Percentiles rank a stretch among this genome's conserved stretches.
phyloP scores from a whole-genome alignment of 2,113 vertebrate genomes.

The Saguinus midas region DNA sequence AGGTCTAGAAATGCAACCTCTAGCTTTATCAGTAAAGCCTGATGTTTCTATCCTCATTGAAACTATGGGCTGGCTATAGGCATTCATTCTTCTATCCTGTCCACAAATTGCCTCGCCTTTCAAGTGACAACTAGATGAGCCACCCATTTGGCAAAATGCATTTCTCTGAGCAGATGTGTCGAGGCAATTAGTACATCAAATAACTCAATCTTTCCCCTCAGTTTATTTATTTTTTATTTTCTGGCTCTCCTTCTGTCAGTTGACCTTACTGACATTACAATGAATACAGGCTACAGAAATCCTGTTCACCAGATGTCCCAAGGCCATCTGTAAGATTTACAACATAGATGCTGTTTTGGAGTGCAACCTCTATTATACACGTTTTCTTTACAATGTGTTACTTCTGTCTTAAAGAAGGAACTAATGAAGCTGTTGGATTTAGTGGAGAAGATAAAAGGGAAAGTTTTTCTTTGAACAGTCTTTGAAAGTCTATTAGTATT shows the following conservation, averaged over 20 bases:
- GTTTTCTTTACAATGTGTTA: neutral
- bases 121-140: neutral
- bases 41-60: neutral
- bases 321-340: neutral
- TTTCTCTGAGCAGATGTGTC: neutral
- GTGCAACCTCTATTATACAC: neutral
- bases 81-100: neutral
- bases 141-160: neutral
- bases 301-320: slow-evolving; percentile 30
- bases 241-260: neutral
- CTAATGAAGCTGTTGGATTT: neutral
- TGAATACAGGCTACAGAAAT: slow-evolving; percentile 1
- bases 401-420: slow-evolving; percentile 42
- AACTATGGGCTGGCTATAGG: neutral
- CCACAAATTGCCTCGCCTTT: neutral
- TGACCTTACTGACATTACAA: slow-evolving; percentile 10
- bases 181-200: neutral
- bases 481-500: neutral
- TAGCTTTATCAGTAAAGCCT: neutral
- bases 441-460: neutral
- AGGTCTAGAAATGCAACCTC: neutral
- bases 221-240: slow-evolving; percentile 29
- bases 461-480: neutral
- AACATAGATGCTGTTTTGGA: neutral
- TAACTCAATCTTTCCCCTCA: slow-evolving; percentile 23